A percentile compares a stretch with the other conserved stretches of the same genome.
Evolutionary conservation across 2,797 vertebrate species (phyloP).

Genomic region (Petrocephalus schoutedeni): DNA sequence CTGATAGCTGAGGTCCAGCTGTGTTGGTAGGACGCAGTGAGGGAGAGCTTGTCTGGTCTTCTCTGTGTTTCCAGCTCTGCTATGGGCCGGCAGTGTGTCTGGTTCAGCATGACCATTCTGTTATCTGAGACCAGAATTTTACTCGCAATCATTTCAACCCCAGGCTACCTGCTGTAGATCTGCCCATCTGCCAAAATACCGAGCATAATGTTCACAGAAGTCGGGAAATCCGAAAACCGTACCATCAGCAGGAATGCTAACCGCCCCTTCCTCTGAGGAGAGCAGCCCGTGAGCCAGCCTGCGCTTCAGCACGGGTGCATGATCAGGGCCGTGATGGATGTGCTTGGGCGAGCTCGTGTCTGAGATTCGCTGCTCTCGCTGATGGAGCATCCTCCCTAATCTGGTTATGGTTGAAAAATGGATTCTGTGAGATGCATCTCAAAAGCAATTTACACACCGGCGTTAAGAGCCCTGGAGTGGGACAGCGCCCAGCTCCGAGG

Average conservation of each 20-base stretch:
- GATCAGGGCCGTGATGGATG: constrained; percentile 12
- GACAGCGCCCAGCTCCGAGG: constrained; percentile 29
- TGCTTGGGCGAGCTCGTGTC: constrained; percentile 17
- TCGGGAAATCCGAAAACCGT: background rate
- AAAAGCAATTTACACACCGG: constrained; percentile 39
- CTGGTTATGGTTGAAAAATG: constrained; percentile 34
- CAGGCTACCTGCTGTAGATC: background rate
- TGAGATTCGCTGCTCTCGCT: constrained; percentile 25
- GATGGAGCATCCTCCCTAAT: constrained; percentile 32
- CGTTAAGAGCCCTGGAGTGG: constrained; percentile 25
- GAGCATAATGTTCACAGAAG: background rate
- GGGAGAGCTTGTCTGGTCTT: background rate
- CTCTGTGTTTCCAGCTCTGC: background rate
- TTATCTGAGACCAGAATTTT: background rate
- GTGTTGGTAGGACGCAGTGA: background rate
- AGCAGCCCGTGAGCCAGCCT: background rate
- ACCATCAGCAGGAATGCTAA: background rate
- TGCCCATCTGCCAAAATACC: background rate
- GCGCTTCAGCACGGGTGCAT: background rate
- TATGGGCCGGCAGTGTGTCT: background rate
- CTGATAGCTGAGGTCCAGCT: background rate
- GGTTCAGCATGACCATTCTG: background rate
- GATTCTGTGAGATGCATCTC: constrained; percentile 34
- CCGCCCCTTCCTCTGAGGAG: background rate
- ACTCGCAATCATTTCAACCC: background rate